Conservation (phyloP, 1,140 invertebrate genomes). For the Helicoverpa zea region DNA sequence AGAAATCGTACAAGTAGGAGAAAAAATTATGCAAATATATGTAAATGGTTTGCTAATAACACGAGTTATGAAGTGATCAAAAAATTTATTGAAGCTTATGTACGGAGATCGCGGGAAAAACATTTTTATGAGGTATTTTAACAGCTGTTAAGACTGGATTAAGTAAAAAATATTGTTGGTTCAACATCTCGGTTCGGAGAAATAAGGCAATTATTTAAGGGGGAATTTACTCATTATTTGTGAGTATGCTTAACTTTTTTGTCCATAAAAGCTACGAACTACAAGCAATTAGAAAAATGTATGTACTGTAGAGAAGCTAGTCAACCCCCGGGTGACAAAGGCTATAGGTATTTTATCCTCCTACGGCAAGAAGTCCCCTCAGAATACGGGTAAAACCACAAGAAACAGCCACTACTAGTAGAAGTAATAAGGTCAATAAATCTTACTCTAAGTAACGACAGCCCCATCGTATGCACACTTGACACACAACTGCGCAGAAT, state of each 20-base stretch:
- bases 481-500: conserved; percentile 57
- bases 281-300: too few species aligned
- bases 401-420: not conserved
- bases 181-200: not conserved
- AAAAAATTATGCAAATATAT: conserved; percentile 43
- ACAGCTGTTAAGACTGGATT: not conserved
- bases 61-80: conserved; percentile 14
- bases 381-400: too few species aligned
- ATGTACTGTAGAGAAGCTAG: too few species aligned
- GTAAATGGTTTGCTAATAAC: conserved; percentile 43
- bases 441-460: conserved; percentile 72
- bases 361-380: too few species aligned
- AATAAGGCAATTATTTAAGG: not conserved
- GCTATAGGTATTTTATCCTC: too few species aligned
- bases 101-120: conserved; percentile 13
- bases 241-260: too few species aligned
- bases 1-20: conserved; percentile 11
- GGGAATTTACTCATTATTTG: too few species aligned
- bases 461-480: conserved; percentile 63
- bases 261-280: too few species aligned
- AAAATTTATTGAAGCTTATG: conserved; percentile 12
- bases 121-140: not conserved
- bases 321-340: too few species aligned
- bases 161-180: not conserved
- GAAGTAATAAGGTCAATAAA: conserved; percentile 30